Conservation (phyloP, 2,888 invertebrate genomes). For the Acanthococcus lagerstroemiae region DNA sequence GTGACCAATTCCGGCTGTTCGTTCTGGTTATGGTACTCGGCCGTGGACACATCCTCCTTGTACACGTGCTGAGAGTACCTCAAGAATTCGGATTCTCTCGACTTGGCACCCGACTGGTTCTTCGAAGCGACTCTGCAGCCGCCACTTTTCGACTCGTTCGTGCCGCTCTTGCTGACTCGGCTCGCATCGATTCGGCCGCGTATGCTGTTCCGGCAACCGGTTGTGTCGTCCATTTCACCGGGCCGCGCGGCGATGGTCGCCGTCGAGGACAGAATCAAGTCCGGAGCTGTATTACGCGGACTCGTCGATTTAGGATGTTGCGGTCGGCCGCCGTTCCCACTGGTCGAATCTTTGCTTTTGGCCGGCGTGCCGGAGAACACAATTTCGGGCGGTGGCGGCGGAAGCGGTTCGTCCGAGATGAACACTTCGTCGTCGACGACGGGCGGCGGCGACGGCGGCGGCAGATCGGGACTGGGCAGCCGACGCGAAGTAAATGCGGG, state of each 20-base stretch:
- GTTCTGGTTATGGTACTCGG: background rate
- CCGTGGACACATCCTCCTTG: slow-evolving; percentile 1
- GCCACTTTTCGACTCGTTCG: background rate
- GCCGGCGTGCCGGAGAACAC: slow-evolving; percentile 1
- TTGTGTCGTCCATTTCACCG: background rate
- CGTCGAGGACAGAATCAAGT: background rate
- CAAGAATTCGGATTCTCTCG: slow-evolving; percentile 13
- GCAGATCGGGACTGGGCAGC: slow-evolving; percentile 46
- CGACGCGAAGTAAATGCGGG: slow-evolving; percentile 42
- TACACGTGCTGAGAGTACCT: slow-evolving; percentile 14
- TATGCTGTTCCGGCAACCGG: background rate
- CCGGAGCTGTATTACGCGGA: background rate
- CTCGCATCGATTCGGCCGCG: background rate
- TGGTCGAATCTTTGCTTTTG: background rate
- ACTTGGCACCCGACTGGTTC: slow-evolving; percentile 1
- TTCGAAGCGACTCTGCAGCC: background rate
- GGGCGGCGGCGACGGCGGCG: slow-evolving; percentile 54
- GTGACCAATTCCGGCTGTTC: slow-evolving; percentile 5
- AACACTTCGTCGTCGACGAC: slow-evolving; percentile 51
- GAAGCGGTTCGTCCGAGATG: slow-evolving; percentile 53
- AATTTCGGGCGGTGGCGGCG: slow-evolving; percentile 50
- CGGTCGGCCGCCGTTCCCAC: background rate
- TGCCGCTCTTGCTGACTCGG: background rate
- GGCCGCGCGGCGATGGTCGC: background rate
- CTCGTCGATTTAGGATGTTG: background rate